A percentile compares a stretch with the other conserved stretches of the same genome.
Evolutionary conservation across 2,888 invertebrate species (phyloP).

Genomic region (Strigamia transsilvanica): DNA sequence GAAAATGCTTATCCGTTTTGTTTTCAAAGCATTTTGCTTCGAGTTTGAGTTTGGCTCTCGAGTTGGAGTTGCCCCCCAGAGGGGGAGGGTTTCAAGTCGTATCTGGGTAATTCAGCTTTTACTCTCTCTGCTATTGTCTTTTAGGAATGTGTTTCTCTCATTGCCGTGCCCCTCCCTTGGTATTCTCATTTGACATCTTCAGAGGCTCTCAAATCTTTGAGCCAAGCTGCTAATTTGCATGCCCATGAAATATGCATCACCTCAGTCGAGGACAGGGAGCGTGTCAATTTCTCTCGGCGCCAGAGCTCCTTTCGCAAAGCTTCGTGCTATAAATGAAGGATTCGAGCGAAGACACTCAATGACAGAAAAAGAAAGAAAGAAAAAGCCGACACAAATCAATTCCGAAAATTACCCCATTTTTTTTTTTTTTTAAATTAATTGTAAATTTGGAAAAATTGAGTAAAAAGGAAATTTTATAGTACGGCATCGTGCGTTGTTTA

Average conservation of each 20-base stretch:
- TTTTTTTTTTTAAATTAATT: background rate
- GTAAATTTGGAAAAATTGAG: too few relatives aligned
- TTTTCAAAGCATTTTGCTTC: conserved; percentile 33
- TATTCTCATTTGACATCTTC: conserved; percentile 48
- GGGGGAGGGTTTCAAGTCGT: conserved; percentile 28
- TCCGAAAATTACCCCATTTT: background rate
- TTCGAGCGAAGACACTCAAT: conserved; percentile 11
- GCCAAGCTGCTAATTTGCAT: conserved; percentile 51
- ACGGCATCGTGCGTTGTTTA: too few relatives aligned
- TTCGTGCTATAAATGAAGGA: conserved; percentile 39
- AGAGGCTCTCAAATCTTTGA: conserved; percentile 45
- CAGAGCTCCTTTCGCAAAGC: conserved; percentile 23
- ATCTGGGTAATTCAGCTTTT: conserved; percentile 43
- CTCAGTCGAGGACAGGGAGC: conserved; percentile 44
- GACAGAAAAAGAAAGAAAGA: conserved; percentile 23
- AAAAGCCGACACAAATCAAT: conserved; percentile 40
- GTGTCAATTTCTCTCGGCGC: conserved; percentile 44
- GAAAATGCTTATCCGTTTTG: conserved; percentile 28
- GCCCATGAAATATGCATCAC: conserved; percentile 52
- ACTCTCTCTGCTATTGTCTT: conserved; percentile 19
- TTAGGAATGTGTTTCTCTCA: conserved; percentile 46
- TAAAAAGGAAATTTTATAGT: too few relatives aligned
- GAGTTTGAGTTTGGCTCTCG: background rate
- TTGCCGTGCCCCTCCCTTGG: conserved; percentile 46
- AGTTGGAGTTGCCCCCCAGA: conserved; percentile 6